A percentile compares a stretch with the other conserved stretches of the same genome.
phyloP scores from a whole-genome alignment of 2,888 invertebrate genomes.

The Sceliomorpha sp. region DNA sequence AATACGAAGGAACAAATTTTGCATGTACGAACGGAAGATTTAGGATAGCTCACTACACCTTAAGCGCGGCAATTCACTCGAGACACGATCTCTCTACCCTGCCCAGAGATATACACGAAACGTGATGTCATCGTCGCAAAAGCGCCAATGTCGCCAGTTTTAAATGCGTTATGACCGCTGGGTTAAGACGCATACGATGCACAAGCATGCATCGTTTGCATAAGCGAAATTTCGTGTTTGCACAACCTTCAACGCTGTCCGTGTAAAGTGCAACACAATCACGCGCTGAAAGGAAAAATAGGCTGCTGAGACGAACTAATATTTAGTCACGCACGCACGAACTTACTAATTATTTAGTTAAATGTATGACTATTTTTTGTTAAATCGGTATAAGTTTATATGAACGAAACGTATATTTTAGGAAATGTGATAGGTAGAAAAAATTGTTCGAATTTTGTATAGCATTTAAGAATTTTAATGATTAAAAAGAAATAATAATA shows the following conservation, averaged over 20 bases:
- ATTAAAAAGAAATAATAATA: no score
- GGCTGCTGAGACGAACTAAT: no score
- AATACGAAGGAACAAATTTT: no score
- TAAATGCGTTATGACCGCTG: constrained; percentile 39
- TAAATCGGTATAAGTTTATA: no score
- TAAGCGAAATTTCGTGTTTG: constrained; percentile 30
- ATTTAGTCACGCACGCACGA: no score
- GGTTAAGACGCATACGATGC: constrained; percentile 11
- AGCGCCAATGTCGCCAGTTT: constrained; percentile 50
- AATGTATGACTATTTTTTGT: no score
- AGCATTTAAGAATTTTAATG: no score
- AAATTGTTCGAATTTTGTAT: no score
- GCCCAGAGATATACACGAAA: constrained; percentile 30
- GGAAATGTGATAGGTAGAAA: no score
- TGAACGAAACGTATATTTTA: no score
- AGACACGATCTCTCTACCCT: not conserved
- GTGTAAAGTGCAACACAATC: constrained; percentile 7
- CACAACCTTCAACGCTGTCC: constrained; percentile 6
- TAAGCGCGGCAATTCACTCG: constrained; percentile 26
- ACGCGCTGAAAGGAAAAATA: constrained; percentile 1
- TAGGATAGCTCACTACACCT: constrained; percentile 32
- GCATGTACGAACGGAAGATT: constrained; percentile 25
- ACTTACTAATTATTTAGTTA: no score
- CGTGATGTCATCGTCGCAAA: constrained; percentile 52
- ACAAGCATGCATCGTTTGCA: constrained; percentile 8